Base-by-base conservation (phyloP, 2,113 vertebrate genomes). In the Anas platyrhynchos region DNA sequence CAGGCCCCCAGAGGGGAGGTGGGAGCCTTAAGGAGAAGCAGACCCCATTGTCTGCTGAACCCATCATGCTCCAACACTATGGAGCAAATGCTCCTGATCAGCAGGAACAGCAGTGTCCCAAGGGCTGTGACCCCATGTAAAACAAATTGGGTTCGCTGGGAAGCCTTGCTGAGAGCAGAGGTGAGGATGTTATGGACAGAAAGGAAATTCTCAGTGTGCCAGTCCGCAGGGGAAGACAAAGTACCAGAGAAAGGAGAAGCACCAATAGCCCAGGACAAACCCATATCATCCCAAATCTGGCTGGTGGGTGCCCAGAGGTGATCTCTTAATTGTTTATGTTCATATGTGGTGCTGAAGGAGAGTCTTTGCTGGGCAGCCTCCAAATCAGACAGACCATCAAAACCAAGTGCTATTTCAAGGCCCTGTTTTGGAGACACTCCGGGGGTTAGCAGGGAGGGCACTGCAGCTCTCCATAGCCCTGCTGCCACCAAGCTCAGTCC, bases 41-140 rank as follows among this genome's bases (percentile, higher is more conserved):
- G 11, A 29, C 5, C 1, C 58, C 59, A 18, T 31, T 8, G 1
- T 16, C 43, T 71, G 48, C 56, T 58, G 29, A 77, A 76, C 41
- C 34, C 59, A 25, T 8, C 36, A 13, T 0, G 1, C 43, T 59
- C 34, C 31, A 22, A 52, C 3, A 3, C 61, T 44, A 16, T 12
- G 32, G 31, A 44, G 55, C 31, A 34, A 36, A 44, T 6, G 44
- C 25, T 77, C 29, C 1, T 3, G 6, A 13, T 12, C 29, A 18
- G 56, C 16, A 29, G 27, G n/a, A 21, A 43, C 18, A 2, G 44
- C 55, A 36, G 31, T 4, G 4, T 20, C 55, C 36, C 34, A 20
- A 32, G 74, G 36, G 26, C 44, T 78, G 46, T 27, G 54, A 26
- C 25, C 18, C 81, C 36, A 31, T 36, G 25, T 38, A 23, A 46